Conservation (phyloP, 2,888 invertebrate genomes). For the Drosophila rubida region DNA sequence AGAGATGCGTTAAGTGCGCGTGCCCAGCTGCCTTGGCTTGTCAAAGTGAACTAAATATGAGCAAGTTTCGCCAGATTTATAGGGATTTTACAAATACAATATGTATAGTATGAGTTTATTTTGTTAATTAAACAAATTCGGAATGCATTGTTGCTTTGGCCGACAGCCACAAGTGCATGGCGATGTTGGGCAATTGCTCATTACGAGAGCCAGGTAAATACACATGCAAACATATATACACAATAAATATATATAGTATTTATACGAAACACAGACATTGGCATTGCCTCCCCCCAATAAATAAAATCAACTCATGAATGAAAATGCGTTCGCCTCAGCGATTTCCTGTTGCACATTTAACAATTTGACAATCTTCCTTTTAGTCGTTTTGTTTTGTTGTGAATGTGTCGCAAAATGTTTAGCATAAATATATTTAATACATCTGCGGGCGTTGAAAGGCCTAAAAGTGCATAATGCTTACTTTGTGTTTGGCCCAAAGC, state of each 20-base stretch:
- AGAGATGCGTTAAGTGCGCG: constrained; percentile 60
- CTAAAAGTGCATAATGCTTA: constrained; percentile 33
- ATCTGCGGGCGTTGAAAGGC: constrained; percentile 59
- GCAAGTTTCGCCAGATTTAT: constrained; percentile 7
- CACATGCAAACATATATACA: neutral
- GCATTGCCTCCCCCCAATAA: constrained; percentile 47
- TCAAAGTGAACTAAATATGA: constrained; percentile 41
- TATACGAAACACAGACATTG: neutral
- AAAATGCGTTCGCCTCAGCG: constrained; percentile 76
- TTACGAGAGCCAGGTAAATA: constrained; percentile 37
- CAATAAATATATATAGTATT: constrained; percentile 6
- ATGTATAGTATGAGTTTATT: constrained; percentile 43
- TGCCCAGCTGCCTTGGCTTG: constrained; percentile 78
- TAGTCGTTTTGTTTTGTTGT: neutral
- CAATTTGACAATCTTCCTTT: neutral
- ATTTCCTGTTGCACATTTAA: constrained; percentile 70
- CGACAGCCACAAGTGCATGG: constrained; percentile 77
- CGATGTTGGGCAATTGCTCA: constrained; percentile 60
- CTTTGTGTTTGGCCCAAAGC: constrained; percentile 30
- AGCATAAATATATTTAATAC: constrained; percentile 65
- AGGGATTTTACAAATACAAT: constrained; percentile 8
- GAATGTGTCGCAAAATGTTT: constrained; percentile 41
- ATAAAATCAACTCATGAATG: constrained; percentile 76
- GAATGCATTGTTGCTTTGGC: constrained; percentile 70
- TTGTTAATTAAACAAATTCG: constrained; percentile 72